Evolutionary conservation across 2,113 vertebrate genomes (phyloP), one percentile per base, ranked within the genome.

Genomic region (Coryphaenoides rupestris): DNA sequence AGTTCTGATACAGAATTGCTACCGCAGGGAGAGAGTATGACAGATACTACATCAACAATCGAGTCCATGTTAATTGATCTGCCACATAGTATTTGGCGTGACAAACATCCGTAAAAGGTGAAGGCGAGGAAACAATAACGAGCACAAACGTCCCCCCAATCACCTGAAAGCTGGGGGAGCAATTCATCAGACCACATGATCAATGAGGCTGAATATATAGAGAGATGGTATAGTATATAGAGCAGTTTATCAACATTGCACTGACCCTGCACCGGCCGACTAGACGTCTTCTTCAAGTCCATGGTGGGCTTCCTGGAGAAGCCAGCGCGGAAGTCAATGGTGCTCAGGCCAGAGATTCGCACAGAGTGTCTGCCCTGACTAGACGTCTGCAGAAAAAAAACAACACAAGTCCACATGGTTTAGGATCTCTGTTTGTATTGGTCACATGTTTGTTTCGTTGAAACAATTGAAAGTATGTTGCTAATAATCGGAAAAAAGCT

Each of bases 261-360:
- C 92, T 81, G 62, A 97, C 95, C 95, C 95, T 98, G 92, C 59
- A 99, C 94, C 4, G 97, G 97, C 64, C 96, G 90, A 77, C 92
- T 98, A 60, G 88, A 88, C 33, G 95, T 95, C 78, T 88, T 91
- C 84, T 87, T 98, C 21, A 99, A 96, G 81, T 99, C 95, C 73
- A 98, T 49, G 0, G 94, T 97, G 54, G 93, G 92, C 40, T 87
- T 94, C 80, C 84, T 90, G 65, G 96, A 96, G 91, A 99, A 99
- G 12, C 96, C 96, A 56, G 93, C 93, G 56, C 95, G 84, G 77
- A 99, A 99, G 76, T 99, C 96, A n/a, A 99, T 94, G 21, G 90
- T 95, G 85, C 97, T 99, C 76, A 99, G 93, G 4, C 96, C 97
- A 0, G 97, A 94, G 72, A 99, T 94, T 7, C 97, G 94, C 24